phyloP scores from a whole-genome alignment of 2,113 vertebrate genomes.

The Oostethus manadensis region DNA sequence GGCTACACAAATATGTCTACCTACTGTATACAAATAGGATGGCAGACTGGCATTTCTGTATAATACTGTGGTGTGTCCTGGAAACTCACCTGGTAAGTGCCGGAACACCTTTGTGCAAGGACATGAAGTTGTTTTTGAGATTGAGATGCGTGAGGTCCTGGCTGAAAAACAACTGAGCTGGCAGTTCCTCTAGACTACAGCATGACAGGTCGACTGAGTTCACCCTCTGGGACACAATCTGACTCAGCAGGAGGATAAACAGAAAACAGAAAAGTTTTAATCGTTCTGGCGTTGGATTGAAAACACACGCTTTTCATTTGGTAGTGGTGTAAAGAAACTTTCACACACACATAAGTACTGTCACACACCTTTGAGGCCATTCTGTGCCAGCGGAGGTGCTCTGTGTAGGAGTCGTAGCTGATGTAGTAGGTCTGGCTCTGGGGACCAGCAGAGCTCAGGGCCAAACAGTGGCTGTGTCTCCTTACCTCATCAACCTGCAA shows the following conservation, averaged over 20 bases:
- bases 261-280: background rate
- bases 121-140: constrained; percentile 93
- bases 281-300: too few species aligned
- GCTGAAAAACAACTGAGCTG: constrained; percentile 92
- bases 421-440: constrained; percentile 95
- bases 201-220: constrained; percentile 95
- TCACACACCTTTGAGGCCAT: constrained; percentile 86
- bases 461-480: constrained; percentile 92
- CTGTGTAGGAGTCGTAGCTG: constrained; percentile 92
- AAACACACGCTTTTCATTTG: too few species aligned
- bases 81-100: constrained; percentile 58
- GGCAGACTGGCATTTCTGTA: background rate
- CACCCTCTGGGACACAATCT: constrained; percentile 94
- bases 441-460: constrained; percentile 89
- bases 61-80: background rate
- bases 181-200: constrained; percentile 93
- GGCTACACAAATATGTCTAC: constrained; percentile 4
- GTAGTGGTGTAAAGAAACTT: background rate
- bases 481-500: constrained; percentile 92
- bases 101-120: constrained; percentile 56
- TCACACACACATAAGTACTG: background rate
- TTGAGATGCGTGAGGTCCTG: constrained; percentile 98
- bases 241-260: constrained; percentile 11
- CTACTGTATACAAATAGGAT: constrained; percentile 3
- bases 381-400: constrained; percentile 90